Evolutionary conservation across 1,140 invertebrate species (phyloP).

Genomic region (Ectropis grisescens): DNA sequence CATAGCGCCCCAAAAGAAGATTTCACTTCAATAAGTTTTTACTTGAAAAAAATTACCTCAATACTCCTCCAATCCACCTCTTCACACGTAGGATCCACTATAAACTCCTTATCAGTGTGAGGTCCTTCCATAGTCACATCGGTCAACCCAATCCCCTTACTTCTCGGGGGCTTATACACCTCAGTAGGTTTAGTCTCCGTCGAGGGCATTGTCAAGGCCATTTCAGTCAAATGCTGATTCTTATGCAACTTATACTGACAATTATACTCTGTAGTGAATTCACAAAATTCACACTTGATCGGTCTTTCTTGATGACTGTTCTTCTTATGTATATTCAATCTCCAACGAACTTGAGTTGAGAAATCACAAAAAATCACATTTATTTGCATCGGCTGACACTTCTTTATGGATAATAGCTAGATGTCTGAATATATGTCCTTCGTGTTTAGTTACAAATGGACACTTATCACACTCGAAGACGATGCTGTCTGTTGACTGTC

Average conservation of each 20-base stretch:
- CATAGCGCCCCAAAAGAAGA: no score
- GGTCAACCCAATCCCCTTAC: no score
- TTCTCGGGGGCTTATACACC: no score
- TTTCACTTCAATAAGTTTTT: no score
- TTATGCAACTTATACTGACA: conserved; percentile 39
- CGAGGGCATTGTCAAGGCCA: no score
- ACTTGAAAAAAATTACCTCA: no score
- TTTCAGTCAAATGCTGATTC: conserved; percentile 13
- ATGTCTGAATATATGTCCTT: conserved; percentile 38
- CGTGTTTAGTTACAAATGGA: conserved; percentile 32
- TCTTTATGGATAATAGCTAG: conserved; percentile 40
- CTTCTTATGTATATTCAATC: conserved; percentile 33
- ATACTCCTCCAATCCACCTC: no score
- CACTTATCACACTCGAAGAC: conserved; percentile 43
- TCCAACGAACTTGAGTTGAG: conserved; percentile 31
- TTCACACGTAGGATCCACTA: no score
- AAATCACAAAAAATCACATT: conserved; percentile 40
- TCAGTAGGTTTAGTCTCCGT: no score
- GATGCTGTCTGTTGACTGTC: conserved; percentile 10
- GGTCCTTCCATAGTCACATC: no score
- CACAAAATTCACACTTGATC: conserved; percentile 27
- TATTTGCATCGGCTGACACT: conserved; percentile 24
- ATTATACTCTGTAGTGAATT: conserved; percentile 26
- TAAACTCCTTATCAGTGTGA: no score
- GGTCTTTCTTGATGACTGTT: conserved; percentile 19